Percentiles rank a stretch among this genome's conserved stretches.
These are phyloP conservation scores for Rutpela maculata DNA, from an alignment of 2,888 invertebrate species.

Conservation along the genomic window DNA sequence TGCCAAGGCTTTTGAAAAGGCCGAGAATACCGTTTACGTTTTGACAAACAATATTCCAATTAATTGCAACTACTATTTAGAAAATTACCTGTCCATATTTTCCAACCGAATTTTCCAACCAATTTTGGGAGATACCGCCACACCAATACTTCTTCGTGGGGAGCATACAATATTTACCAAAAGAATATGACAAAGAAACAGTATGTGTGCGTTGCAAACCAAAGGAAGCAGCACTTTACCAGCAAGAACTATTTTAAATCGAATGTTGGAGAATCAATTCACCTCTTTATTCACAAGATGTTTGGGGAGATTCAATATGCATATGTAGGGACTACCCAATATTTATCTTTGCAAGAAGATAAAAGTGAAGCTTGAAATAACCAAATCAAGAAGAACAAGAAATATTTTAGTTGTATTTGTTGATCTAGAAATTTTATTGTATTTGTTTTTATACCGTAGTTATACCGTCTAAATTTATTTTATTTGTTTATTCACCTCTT, in stretches of 20 bases:
- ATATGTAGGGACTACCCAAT: no score
- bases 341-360: no score
- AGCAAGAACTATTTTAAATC: conserved; percentile 85
- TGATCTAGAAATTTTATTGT: no score
- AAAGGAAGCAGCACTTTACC: conserved; percentile 89
- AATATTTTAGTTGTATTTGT: no score
- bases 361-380: no score
- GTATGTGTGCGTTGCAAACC: conserved; percentile 87
- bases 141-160: conserved; percentile 90
- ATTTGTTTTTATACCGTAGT: no score
- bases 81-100: conserved; percentile 98
- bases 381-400: no score
- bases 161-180: conserved; percentile 79
- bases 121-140: conserved; percentile 97
- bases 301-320: no score
- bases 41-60: conserved; percentile 98
- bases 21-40: conserved; percentile 98
- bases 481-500: no score
- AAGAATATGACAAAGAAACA: conserved; percentile 81
- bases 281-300: no score
- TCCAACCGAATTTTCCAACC: no score
- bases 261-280: conserved; percentile 92
- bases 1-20: conserved; percentile 97
- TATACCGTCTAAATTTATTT: no score
- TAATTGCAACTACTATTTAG: conserved; percentile 96